phyloP scores from a whole-genome alignment of 2,888 invertebrate genomes.

The Argyresthia albistria region DNA sequence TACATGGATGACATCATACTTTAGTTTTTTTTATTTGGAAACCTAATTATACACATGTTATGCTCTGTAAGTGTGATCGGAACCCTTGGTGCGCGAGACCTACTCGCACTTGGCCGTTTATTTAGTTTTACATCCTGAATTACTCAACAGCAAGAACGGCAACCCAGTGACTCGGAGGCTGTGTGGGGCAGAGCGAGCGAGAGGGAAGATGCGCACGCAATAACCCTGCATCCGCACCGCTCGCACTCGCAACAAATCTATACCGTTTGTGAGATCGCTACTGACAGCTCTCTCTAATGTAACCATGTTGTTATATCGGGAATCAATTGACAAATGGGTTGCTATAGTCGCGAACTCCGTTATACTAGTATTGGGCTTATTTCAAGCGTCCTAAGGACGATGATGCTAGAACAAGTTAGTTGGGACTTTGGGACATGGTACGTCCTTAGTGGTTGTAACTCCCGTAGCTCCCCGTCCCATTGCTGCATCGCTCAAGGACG shows the following conservation, averaged over 20 bases:
- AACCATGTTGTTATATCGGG: constrained; percentile 66
- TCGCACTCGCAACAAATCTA: constrained; percentile 38
- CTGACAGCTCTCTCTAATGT: constrained; percentile 59
- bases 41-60: too few relatives aligned
- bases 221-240: constrained; percentile 20
- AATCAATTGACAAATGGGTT: constrained; percentile 68
- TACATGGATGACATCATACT: too few relatives aligned
- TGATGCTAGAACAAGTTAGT: too few relatives aligned
- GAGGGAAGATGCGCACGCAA: constrained; percentile 46
- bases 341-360: constrained; percentile 3
- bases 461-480: not conserved
- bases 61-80: too few relatives aligned
- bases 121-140: too few relatives aligned
- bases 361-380: too few relatives aligned
- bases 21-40: too few relatives aligned
- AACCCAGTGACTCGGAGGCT: constrained; percentile 20
- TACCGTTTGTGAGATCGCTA: constrained; percentile 51
- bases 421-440: too few relatives aligned
- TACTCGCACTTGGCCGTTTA: too few relatives aligned
- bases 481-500: constrained; percentile 15
- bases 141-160: constrained; percentile 27
- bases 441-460: not conserved
- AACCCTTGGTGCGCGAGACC: too few relatives aligned
- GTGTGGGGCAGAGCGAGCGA: constrained; percentile 32
- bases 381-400: too few relatives aligned